Evolutionary conservation across 2,888 invertebrate species (phyloP).

Genomic region (Sphecodes monilicornis): DNA sequence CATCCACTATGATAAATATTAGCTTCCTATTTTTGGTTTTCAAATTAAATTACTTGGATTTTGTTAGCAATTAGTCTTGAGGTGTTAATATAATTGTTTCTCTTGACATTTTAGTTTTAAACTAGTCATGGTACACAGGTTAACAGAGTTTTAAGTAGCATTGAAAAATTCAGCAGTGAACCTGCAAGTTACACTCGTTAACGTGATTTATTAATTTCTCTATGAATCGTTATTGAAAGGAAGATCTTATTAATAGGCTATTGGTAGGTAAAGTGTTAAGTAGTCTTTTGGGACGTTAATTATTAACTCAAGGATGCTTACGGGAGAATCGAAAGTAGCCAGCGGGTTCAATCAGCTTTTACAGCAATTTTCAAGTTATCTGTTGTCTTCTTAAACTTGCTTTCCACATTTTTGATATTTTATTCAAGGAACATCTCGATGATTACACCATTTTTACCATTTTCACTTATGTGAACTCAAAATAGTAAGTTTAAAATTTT

Average conservation of each 20-base stretch:
- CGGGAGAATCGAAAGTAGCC: not conserved
- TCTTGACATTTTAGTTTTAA: not conserved
- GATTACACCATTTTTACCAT: too few species aligned
- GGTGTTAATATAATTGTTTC: too few species aligned
- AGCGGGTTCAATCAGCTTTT: too few species aligned
- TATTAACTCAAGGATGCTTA: not conserved
- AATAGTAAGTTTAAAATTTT: too few species aligned
- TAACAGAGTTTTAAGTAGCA: not conserved
- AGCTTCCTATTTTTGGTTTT: too few species aligned
- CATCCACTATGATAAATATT: too few species aligned
- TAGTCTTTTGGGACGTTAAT: not conserved
- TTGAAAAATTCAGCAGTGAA: not conserved
- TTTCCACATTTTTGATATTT: not conserved
- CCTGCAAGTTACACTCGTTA: not conserved
- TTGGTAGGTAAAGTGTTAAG: not conserved
- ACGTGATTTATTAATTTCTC: not conserved
- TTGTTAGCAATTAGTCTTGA: too few species aligned
- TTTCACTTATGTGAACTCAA: too few species aligned
- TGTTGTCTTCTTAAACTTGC: not conserved
- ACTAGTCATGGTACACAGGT: not conserved
- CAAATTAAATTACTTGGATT: too few species aligned
- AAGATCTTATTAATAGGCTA: not conserved
- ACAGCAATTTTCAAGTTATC: not conserved
- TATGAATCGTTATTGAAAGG: constrained; percentile 2
- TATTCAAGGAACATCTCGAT: not conserved